Conservation (phyloP, 35 echinoderm and acorn worm genomes). For the Lytechinus pictus region DNA sequence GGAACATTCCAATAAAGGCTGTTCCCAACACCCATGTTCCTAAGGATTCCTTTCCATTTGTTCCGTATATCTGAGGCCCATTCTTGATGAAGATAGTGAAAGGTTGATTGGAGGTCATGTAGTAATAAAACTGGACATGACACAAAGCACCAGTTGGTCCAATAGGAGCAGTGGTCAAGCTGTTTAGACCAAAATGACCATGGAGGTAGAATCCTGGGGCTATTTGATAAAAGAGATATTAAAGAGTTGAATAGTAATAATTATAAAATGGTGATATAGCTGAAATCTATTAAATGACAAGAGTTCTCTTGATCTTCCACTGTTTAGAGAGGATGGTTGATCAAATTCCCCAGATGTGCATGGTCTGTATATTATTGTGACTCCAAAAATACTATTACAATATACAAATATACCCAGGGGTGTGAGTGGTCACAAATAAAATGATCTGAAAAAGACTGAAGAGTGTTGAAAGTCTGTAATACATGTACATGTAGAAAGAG, state of each 20-base stretch:
- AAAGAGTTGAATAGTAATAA: not conserved
- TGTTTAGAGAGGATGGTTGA: too few species aligned
- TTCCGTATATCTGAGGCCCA: not conserved
- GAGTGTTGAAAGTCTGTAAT: too few species aligned
- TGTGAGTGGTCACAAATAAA: too few species aligned
- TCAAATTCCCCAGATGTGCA: too few species aligned
- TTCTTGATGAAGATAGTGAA: not conserved
- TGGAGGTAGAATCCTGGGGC: not conserved
- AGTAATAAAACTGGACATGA: slow-evolving; percentile 41
- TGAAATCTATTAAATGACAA: too few species aligned
- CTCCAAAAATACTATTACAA: too few species aligned
- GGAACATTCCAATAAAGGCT: not conserved
- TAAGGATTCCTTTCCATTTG: not conserved
- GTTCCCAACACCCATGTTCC: not conserved
- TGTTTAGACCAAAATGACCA: not conserved
- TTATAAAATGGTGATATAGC: too few species aligned
- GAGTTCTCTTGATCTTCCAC: too few species aligned
- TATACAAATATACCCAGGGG: too few species aligned
- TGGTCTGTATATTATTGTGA: too few species aligned
- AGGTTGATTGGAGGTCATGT: not conserved
- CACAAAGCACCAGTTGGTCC: slow-evolving; percentile 9
- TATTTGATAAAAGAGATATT: not conserved
- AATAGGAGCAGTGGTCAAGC: not conserved
- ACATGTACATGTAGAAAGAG: too few species aligned
- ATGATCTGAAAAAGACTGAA: too few species aligned